Evolutionary conservation across 2,888 invertebrate species (phyloP).

Genomic region (Leptogaster cylindrica): DNA sequence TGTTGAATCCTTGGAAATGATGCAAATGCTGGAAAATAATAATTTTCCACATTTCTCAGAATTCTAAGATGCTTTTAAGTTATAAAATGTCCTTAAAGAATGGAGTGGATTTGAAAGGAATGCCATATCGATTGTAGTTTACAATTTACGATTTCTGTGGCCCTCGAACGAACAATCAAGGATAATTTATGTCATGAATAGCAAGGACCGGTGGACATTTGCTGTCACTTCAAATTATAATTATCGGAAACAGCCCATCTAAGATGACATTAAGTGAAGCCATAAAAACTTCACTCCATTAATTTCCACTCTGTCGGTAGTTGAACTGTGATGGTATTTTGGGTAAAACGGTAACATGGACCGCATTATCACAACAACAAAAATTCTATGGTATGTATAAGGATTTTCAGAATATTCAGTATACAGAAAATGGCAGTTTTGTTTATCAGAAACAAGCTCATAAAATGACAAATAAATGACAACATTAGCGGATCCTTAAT

Average conservation of each 20-base stretch:
- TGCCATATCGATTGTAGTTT: too few relatives aligned
- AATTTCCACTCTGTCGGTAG: constrained; percentile 16
- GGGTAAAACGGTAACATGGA: background rate
- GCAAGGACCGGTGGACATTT: constrained; percentile 17
- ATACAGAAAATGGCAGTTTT: constrained; percentile 34
- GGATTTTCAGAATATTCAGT: constrained; percentile 31
- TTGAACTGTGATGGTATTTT: background rate
- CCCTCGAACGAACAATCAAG: constrained; percentile 8
- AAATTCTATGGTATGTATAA: background rate
- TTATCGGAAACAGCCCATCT: constrained; percentile 37
- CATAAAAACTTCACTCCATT: constrained; percentile 41
- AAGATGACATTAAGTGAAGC: constrained; percentile 37
- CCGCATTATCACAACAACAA: background rate
- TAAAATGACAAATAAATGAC: constrained; percentile 42
- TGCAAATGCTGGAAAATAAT: too few relatives aligned
- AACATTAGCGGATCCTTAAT: constrained; percentile 41
- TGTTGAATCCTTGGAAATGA: too few relatives aligned
- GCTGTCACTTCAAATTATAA: constrained; percentile 40
- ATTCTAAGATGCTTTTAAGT: too few relatives aligned
- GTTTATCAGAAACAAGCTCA: constrained; percentile 36
- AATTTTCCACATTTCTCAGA: too few relatives aligned
- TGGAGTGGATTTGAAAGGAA: too few relatives aligned
- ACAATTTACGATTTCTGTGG: background rate
- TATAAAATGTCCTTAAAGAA: too few relatives aligned
- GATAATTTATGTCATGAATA: constrained; percentile 20